Conservation (phyloP, 2,113 vertebrate genomes). For the Elanus axillaris region DNA sequence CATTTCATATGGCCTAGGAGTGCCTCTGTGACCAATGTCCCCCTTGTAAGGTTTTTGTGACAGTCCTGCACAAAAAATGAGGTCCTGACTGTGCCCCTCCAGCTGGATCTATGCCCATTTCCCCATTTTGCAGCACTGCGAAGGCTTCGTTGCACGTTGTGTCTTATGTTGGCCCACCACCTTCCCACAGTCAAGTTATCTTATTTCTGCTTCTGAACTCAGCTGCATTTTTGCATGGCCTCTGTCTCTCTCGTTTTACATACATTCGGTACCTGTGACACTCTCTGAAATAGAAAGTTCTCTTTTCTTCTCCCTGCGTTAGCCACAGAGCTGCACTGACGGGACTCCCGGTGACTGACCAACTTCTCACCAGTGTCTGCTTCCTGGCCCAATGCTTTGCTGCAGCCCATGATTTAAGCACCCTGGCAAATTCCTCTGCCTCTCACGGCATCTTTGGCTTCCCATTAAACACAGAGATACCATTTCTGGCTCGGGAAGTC, state of each 20-base stretch:
- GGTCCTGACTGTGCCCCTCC: neutral
- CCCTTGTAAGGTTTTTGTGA: neutral
- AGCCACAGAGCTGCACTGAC: neutral
- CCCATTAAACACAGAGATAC: neutral
- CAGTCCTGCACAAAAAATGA: neutral
- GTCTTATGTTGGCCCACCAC: neutral
- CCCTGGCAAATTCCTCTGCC: neutral
- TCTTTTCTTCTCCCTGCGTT: neutral
- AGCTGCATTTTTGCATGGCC: neutral
- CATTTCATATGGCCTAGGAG: neutral
- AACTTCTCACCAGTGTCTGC: neutral
- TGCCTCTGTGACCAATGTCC: neutral
- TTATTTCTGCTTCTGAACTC: conserved; percentile 34
- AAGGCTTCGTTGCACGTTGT: accelerated
- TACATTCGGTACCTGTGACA: neutral
- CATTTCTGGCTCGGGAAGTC: neutral
- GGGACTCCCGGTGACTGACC: neutral
- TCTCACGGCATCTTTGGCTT: neutral
- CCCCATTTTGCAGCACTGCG: neutral
- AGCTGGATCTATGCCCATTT: neutral
- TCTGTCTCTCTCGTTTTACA: neutral
- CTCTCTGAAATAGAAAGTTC: neutral
- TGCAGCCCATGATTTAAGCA: neutral
- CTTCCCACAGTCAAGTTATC: neutral
- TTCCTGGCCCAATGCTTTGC: neutral